A percentile compares a stretch with the other conserved stretches of the same genome.
Evolutionary conservation across 2,888 invertebrate species (phyloP).

Genomic region (Netelia virgata): DNA sequence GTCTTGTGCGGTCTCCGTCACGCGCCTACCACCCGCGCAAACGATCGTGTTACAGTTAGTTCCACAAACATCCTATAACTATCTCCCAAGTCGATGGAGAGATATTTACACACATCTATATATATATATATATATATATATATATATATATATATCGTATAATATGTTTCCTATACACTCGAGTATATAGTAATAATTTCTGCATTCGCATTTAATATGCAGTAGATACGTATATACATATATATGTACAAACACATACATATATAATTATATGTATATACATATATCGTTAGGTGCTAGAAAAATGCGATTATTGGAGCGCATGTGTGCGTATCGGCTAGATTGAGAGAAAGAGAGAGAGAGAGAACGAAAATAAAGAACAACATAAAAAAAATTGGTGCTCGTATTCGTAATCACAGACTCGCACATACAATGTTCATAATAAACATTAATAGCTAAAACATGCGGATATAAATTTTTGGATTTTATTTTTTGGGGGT

Average conservation of each 20-base stretch:
- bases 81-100: not conserved
- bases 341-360: not conserved
- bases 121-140: too few relatives aligned
- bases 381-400: conserved; percentile 35
- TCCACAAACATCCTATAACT: conserved; percentile 11
- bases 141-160: not conserved
- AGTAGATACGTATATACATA: conserved; percentile 9
- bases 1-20: conserved; percentile 24
- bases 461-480: conserved; percentile 30
- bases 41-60: conserved; percentile 20
- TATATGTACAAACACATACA: not conserved
- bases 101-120: not conserved
- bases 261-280: conserved; percentile 17
- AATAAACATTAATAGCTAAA: conserved; percentile 38
- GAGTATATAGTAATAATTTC: conserved; percentile 20
- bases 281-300: conserved; percentile 28
- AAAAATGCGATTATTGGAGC: conserved; percentile 32
- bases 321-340: conserved; percentile 4
- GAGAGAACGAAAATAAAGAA: not conserved
- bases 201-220: conserved; percentile 13
- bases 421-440: conserved; percentile 40
- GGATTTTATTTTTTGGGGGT: not conserved
- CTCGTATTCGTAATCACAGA: conserved; percentile 45
- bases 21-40: not conserved
- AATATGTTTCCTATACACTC: conserved; percentile 28